phyloP scores from a whole-genome alignment of 2,888 invertebrate genomes.

The Eupithecia subumbrata region DNA sequence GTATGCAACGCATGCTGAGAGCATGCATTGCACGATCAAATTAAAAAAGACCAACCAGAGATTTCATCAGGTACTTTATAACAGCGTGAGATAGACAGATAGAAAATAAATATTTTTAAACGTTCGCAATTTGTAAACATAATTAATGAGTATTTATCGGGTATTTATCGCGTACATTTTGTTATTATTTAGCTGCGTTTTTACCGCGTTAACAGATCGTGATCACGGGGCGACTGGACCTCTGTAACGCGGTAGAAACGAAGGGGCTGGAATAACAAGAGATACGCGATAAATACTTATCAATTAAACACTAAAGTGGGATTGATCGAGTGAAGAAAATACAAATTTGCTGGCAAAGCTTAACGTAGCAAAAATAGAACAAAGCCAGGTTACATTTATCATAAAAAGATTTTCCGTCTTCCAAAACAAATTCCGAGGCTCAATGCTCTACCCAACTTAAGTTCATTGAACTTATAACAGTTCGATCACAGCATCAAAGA shows the following conservation, averaged over 20 bases:
- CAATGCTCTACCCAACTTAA: not conserved
- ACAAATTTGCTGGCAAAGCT: not conserved
- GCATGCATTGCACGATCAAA: conserved; percentile 2
- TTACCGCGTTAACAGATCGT: no score
- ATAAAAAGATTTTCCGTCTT: not conserved
- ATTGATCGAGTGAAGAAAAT: not conserved
- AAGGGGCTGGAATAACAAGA: no score
- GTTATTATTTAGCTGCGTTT: no score
- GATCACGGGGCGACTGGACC: no score
- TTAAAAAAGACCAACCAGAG: not conserved
- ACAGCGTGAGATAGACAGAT: not conserved
- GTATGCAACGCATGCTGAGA: not conserved
- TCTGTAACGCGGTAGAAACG: no score
- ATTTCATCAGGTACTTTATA: not conserved
- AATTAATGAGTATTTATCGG: no score
- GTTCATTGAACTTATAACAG: conserved; percentile 5
- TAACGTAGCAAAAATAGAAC: not conserved
- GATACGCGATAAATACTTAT: no score
- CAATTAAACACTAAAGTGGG: no score
- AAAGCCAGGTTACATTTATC: not conserved
- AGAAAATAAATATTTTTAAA: no score
- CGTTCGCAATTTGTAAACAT: no score
- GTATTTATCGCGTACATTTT: no score
- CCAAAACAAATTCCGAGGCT: not conserved
- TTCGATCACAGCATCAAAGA: not conserved